These are phyloP conservation scores for Pammene aurita DNA, from an alignment of 2,888 invertebrate species.

Conservation along the genomic window DNA sequence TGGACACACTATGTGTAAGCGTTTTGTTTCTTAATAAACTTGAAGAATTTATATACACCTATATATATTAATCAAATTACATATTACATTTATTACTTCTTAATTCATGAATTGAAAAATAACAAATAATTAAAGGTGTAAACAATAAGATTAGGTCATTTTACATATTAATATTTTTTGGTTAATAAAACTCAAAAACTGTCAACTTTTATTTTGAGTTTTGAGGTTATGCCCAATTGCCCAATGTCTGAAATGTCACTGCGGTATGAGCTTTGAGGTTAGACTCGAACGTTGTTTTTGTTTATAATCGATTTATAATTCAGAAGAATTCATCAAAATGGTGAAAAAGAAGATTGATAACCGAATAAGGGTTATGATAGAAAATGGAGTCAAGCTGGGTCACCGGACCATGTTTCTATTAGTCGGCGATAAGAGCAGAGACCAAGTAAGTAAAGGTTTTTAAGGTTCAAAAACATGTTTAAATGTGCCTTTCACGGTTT, in stretches of 20 bases:
- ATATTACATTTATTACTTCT: too few species aligned
- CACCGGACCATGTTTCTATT: conserved; percentile 97
- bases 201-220: conserved; percentile 34
- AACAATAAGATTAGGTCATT: too few species aligned
- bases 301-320: conserved; percentile 36
- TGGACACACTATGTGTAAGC: not conserved
- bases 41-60: not conserved
- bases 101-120: not conserved
- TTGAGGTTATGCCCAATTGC: conserved; percentile 61
- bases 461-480: not conserved
- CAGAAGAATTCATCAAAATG: conserved; percentile 81
- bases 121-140: not conserved
- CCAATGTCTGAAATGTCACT: conserved; percentile 30
- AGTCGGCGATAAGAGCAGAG: conserved; percentile 97
- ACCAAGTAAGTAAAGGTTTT: conserved; percentile 89
- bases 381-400: conserved; percentile 96
- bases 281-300: conserved; percentile 39
- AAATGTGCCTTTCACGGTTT: not conserved
- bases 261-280: conserved; percentile 35
- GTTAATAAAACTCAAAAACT: conserved; percentile 18
- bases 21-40: not conserved
- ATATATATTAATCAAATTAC: not conserved
- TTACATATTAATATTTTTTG: too few species aligned
- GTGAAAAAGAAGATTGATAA: conserved; percentile 98
- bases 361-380: conserved; percentile 96